Base-by-base conservation (phyloP, 2,113 vertebrate species). In the Triplophysa dalaica region DNA sequence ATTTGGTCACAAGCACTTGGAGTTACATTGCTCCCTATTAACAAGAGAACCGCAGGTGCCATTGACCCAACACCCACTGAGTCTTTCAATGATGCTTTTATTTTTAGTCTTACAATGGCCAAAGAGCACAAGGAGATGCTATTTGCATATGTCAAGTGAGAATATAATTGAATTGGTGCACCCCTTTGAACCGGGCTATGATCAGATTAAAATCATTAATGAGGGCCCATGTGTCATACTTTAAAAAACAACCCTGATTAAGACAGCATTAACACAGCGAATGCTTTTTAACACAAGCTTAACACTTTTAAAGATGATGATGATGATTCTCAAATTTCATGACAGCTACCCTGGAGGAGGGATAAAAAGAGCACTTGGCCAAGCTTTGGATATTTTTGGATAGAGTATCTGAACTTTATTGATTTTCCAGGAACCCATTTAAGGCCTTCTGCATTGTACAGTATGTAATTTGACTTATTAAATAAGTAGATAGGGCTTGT, bases 141-240 rank as follows among this genome's bases (percentile, higher is more conserved):
- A 75, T 74, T 84, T 80, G 82, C 78, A 84, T 77, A 79, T 82
- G 80, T 54, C 70, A 84, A 81, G 69, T 54, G 50, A 81, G 58
- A 82, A 54, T 85, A 52, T 85, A 85, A 87, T 87, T 87, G 77
- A 77, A 78, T 81, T 70, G 26, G 24, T 65, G 73, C 54, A 48
- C 66, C 67, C 43, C 67, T 77, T 7, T 80, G 70, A 80, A 43
- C 79, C 24, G 70, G 62, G 60, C 82, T 78, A 81, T 83, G 77
- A 75, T 81, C 79, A 76, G 76, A 81, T 78, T 70, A 79, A 64
- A 82, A 75, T 62, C 64, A 82, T 83, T 83, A 83, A 85, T 82
- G 79, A 85, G 79, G n/a, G 52, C 72, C 62, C 43, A 14, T 61
- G 61, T 79, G 70, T 41, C 60, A 76, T 13, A 63, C 62, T 69